A percentile compares a stretch with the other conserved stretches of the same genome.
phyloP scores from a whole-genome alignment of 2,888 invertebrate species.

The Glomeris marginata region DNA sequence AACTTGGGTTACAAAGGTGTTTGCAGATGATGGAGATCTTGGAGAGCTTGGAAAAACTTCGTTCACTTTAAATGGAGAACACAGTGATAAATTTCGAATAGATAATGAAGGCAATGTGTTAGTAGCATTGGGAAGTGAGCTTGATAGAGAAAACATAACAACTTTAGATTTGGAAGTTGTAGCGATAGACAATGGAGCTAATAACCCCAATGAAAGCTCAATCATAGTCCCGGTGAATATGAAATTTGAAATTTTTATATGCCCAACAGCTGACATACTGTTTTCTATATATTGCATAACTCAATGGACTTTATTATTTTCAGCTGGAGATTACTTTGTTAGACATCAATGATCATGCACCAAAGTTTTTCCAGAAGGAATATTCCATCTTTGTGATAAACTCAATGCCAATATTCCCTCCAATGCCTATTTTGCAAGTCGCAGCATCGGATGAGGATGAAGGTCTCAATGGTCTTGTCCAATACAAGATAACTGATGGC shows the following conservation, averaged over 20 bases:
- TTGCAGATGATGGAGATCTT: slow-evolving; percentile 61
- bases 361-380: slow-evolving; percentile 57
- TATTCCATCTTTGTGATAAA: slow-evolving; percentile 71
- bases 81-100: slow-evolving; percentile 52
- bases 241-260: not conserved
- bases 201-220: slow-evolving; percentile 45
- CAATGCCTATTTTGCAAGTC: slow-evolving; percentile 57
- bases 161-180: slow-evolving; percentile 59
- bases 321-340: slow-evolving; percentile 32
- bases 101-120: slow-evolving; percentile 50
- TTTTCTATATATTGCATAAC: no score
- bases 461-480: slow-evolving; percentile 57
- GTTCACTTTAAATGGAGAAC: slow-evolving; percentile 57
- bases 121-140: slow-evolving; percentile 50
- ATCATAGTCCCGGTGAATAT: slow-evolving; percentile 54
- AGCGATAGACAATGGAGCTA: slow-evolving; percentile 64
- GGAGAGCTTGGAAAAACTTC: slow-evolving; percentile 61
- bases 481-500: slow-evolving; percentile 53
- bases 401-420: slow-evolving; percentile 59
- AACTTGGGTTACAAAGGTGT: slow-evolving; percentile 53
- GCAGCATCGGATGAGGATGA: slow-evolving; percentile 66
- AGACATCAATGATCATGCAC: slow-evolving; percentile 81
- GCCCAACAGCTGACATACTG: no score
- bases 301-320: slow-evolving; percentile 3
- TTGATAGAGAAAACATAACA: slow-evolving; percentile 60